phyloP scores from a whole-genome alignment of 2,113 vertebrate species.

The Egretta garzetta region DNA sequence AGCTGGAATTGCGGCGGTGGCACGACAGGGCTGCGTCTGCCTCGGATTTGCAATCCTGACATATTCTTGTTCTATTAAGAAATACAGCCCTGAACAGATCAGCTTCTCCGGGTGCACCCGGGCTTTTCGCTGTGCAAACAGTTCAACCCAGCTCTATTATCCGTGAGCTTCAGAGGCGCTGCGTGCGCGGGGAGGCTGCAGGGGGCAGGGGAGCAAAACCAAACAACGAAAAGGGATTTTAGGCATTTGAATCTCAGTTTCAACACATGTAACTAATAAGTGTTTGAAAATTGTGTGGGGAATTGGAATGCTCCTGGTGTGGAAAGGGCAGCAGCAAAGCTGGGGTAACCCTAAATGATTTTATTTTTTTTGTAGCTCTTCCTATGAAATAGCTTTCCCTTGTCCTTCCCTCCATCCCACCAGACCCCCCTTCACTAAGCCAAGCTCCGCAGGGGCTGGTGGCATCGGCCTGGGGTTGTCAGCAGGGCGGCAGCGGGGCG shows the following conservation, averaged over 20 bases:
- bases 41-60: neutral
- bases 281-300: neutral
- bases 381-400: neutral
- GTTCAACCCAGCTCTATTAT: neutral
- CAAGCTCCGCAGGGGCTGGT: neutral
- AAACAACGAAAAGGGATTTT: neutral
- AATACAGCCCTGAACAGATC: neutral
- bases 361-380: neutral
- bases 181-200: neutral
- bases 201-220: neutral
- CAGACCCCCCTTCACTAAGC: neutral
- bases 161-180: neutral
- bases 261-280: neutral
- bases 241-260: neutral
- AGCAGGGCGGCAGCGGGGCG: neutral
- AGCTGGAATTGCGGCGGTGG: neutral
- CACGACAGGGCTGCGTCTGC: neutral
- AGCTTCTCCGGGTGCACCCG: neutral
- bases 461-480: neutral
- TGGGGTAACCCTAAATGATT: neutral
- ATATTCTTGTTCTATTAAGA: neutral
- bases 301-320: neutral
- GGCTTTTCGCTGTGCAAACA: neutral
- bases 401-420: neutral
- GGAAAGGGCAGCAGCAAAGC: neutral